Evolutionary conservation across 2,888 invertebrate species (phyloP).

Genomic region (Sminthurides aquaticus): DNA sequence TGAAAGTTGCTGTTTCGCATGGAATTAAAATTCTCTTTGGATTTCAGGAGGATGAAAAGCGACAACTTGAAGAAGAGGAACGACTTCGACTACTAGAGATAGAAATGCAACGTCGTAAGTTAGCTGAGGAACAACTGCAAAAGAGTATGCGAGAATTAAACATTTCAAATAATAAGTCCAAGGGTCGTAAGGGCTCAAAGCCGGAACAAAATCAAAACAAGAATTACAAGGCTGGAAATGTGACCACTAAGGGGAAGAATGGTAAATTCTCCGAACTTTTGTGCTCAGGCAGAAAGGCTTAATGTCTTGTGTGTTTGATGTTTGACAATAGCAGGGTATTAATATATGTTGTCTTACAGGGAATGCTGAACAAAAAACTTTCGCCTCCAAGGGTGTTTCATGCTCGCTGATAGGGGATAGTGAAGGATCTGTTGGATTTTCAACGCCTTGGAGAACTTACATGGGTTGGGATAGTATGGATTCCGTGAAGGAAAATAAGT

Average conservation of each 20-base stretch:
- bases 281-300: too few species aligned
- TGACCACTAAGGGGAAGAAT: too few species aligned
- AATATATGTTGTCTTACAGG: neutral
- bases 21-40: too few species aligned
- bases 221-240: neutral
- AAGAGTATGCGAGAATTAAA: neutral
- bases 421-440: neutral
- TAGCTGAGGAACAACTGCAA: neutral
- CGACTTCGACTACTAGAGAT: neutral
- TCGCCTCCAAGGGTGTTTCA: slow-evolving; percentile 11
- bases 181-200: neutral
- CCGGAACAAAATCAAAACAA: neutral
- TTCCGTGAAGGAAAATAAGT: neutral
- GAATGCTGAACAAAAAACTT: neutral
- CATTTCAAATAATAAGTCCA: neutral
- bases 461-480: neutral
- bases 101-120: neutral
- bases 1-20: too few species aligned
- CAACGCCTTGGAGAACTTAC: slow-evolving; percentile 1
- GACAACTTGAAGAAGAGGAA: neutral
- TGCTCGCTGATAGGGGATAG: neutral
- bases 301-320: too few species aligned
- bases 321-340: neutral
- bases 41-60: neutral
- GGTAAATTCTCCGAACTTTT: too few species aligned